A percentile compares a stretch with the other conserved stretches of the same genome.
Evolutionary conservation across 2,797 vertebrate species (phyloP).

Genomic region (Tragelaphus eurycerus): DNA sequence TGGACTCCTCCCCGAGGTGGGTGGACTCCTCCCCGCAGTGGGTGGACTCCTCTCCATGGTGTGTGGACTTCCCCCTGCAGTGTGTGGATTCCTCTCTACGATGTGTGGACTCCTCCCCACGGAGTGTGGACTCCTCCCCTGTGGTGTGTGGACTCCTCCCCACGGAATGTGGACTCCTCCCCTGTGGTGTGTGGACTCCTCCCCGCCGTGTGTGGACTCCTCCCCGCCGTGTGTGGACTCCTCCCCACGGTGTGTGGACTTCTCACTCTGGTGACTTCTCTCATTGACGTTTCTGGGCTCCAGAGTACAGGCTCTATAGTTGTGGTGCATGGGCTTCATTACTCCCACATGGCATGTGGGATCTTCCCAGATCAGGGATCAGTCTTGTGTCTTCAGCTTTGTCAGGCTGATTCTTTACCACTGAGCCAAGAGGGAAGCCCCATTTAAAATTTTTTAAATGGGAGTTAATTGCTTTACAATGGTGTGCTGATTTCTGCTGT

Average conservation of each 20-base stretch:
- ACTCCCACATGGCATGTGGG: background rate
- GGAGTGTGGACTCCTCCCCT: no score
- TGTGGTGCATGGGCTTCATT: background rate
- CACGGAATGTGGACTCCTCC: no score
- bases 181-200: no score
- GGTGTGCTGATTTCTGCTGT: background rate
- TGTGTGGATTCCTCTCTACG: no score
- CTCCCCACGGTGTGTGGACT: background rate
- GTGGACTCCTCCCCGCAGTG: fast-evolving
- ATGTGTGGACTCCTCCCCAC: no score
- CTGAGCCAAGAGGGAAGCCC: background rate
- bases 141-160: background rate
- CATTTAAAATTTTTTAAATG: background rate
- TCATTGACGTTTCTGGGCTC: background rate
- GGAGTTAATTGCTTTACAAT: background rate
- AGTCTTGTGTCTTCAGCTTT: background rate
- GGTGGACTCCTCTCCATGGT: fast-evolving
- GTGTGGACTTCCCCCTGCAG: fast-evolving
- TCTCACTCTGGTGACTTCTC: background rate
- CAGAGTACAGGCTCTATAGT: background rate
- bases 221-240: no score
- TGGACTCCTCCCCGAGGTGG: background rate
- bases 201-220: background rate
- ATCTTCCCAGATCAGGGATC: background rate
- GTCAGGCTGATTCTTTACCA: background rate